These are phyloP conservation scores for Chrysodeixis includens DNA, from an alignment of 2,888 invertebrate genomes.

Conservation along the genomic window DNA sequence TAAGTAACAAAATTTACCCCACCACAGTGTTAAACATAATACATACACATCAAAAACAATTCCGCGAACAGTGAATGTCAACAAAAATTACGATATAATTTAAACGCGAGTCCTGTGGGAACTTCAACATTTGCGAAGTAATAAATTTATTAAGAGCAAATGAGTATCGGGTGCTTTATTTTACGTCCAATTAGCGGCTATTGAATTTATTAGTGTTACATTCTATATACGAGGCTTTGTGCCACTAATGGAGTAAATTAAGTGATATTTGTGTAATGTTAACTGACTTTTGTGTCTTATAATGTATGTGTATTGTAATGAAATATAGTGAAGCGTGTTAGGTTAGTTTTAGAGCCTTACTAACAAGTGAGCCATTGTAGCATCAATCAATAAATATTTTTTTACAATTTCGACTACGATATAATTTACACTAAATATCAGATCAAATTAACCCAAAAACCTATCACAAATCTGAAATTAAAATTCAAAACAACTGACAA, in stretches of 20 bases:
- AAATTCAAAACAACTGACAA: neutral
- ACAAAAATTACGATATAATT: constrained; percentile 33
- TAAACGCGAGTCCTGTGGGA: constrained; percentile 33
- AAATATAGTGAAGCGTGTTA: neutral
- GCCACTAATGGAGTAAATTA: constrained; percentile 11
- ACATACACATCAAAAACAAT: constrained; percentile 12
- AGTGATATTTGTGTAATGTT: constrained; percentile 2
- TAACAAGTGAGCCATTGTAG: no score
- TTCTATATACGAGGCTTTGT: constrained; percentile 12
- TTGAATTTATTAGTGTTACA: constrained; percentile 23
- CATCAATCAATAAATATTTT: no score
- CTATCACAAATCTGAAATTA: neutral
- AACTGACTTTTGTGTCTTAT: neutral
- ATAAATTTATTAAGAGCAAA: constrained; percentile 42
- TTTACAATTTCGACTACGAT: no score
- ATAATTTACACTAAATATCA: no score
- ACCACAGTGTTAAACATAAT: no score
- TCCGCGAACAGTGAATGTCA: constrained; percentile 25
- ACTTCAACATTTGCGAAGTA: constrained; percentile 29
- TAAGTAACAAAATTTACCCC: no score
- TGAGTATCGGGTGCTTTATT: constrained; percentile 33
- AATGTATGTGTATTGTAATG: neutral
- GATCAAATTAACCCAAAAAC: neutral
- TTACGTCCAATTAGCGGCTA: constrained; percentile 34
- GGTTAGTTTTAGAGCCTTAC: no score